These are phyloP conservation scores for Mormyrops attenuatus DNA, from an alignment of 2,797 vertebrate species.

Conservation along the genomic window DNA sequence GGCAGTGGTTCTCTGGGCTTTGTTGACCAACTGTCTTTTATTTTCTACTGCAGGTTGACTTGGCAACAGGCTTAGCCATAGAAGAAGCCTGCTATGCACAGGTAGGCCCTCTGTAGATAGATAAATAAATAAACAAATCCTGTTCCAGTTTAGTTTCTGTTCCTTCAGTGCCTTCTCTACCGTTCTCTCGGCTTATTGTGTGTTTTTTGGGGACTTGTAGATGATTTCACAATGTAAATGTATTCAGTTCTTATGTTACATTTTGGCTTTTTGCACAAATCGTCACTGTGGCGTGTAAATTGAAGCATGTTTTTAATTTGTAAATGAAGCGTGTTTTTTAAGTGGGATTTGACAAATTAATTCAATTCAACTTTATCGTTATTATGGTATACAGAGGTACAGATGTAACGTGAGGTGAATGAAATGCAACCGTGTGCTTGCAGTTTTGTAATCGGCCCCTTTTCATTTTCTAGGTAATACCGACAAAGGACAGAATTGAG, in stretches of 20 bases:
- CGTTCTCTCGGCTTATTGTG: background rate
- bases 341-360: background rate
- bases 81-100: slow-evolving; percentile 97
- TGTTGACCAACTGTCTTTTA: background rate
- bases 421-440: background rate
- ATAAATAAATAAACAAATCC: background rate
- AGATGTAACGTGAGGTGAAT: background rate
- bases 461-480: slow-evolving; percentile 73
- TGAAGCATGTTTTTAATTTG: background rate
- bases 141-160: background rate
- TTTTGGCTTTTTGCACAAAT: background rate
- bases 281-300: background rate
- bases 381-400: background rate
- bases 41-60: slow-evolving; percentile 75
- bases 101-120: slow-evolving; percentile 53
- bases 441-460: background rate
- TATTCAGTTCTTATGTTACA: background rate
- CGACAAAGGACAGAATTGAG: slow-evolving; percentile 93
- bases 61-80: slow-evolving; percentile 89
- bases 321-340: background rate
- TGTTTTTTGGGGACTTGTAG: background rate
- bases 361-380: background rate
- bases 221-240: background rate
- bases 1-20: background rate
- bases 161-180: background rate